phyloP scores from a whole-genome alignment of 2,888 invertebrate species.

The Teleogryllus oceanicus region DNA sequence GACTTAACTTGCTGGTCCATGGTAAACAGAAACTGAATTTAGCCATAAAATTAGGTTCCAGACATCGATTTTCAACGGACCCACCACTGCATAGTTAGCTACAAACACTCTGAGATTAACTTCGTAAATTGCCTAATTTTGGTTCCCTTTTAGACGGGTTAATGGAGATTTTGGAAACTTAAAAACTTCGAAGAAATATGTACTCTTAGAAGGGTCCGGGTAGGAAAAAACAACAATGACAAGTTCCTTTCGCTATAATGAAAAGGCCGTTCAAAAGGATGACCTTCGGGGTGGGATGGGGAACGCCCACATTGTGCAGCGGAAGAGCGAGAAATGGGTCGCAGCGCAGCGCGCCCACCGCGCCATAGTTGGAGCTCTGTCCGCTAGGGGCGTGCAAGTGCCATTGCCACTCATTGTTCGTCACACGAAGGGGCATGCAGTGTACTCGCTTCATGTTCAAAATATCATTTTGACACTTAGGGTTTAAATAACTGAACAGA shows the following conservation, averaged over 20 bases:
- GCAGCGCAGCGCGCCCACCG: too few species aligned
- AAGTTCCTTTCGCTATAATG: neutral
- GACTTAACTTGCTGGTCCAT: neutral
- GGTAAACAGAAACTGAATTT: neutral
- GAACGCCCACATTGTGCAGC: neutral
- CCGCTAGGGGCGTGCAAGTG: too few species aligned
- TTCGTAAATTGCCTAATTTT: constrained; percentile 18
- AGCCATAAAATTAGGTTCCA: constrained; percentile 18
- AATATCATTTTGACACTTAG: too few species aligned
- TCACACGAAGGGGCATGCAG: too few species aligned
- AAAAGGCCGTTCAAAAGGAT: neutral
- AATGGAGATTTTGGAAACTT: constrained; percentile 9
- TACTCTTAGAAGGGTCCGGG: neutral
- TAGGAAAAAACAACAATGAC: constrained; percentile 7
- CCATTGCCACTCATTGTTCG: too few species aligned
- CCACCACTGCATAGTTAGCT: neutral
- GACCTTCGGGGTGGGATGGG: neutral
- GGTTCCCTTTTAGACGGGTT: neutral
- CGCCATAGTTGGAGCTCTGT: too few species aligned
- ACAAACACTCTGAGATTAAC: constrained; percentile 6
- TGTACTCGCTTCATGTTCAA: too few species aligned
- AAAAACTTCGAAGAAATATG: constrained; percentile 18
- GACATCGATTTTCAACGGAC: constrained; percentile 8
- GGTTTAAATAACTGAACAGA: too few species aligned
- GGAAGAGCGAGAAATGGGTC: neutral